Conservation (phyloP, 2,888 invertebrate genomes). For the Xestia ashworthii region DNA sequence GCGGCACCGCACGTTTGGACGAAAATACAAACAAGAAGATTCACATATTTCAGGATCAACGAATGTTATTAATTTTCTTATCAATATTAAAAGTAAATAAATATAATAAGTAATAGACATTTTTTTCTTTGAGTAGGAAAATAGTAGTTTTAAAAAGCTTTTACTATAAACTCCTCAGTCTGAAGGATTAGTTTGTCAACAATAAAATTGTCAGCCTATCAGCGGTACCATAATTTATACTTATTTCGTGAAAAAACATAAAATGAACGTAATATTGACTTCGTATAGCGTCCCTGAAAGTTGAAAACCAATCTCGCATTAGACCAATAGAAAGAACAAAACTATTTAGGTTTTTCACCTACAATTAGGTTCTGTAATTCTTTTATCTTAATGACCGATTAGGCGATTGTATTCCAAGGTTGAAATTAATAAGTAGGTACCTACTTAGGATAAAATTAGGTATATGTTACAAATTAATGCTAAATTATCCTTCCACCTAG, state of each 20-base stretch:
- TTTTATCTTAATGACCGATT: conserved; percentile 51
- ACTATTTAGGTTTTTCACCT: neutral
- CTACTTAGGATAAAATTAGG: neutral
- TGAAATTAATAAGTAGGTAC: conserved; percentile 17
- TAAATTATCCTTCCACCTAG: neutral
- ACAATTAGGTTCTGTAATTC: neutral
- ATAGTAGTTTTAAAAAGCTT: neutral
- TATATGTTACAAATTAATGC: neutral
- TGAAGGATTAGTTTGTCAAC: too few relatives aligned
- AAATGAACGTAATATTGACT: neutral
- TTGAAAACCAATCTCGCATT: neutral
- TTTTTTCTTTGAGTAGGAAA: neutral
- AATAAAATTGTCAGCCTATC: neutral
- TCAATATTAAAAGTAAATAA: neutral
- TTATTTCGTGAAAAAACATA: neutral
- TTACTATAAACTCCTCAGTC: neutral
- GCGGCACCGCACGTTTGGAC: conserved; percentile 73
- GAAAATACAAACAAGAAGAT: conserved; percentile 51
- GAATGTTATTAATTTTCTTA: neutral
- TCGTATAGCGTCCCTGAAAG: neutral
- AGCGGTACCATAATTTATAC: neutral
- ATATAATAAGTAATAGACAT: neutral
- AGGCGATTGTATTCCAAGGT: conserved; percentile 29
- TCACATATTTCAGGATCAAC: conserved; percentile 25
- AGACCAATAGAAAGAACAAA: neutral